Evolutionary conservation across 2,113 vertebrate genomes (phyloP), one percentile per base, ranked within the genome.

Genomic region (Saguinus midas): DNA sequence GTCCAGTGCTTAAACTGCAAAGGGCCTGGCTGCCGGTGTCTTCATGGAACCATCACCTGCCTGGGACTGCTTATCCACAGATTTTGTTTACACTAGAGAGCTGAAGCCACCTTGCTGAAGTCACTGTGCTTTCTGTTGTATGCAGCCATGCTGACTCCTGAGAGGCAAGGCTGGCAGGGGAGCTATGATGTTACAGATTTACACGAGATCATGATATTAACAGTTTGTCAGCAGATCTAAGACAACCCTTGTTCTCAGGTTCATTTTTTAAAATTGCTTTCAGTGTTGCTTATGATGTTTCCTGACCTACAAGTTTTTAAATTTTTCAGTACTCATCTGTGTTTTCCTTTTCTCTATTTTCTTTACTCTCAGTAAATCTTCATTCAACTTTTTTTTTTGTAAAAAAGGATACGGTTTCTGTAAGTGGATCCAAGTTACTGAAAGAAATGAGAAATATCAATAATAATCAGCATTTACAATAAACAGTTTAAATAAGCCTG

Each of bases 381-480:
- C 85, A 64, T 78, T 70, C 76, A 95, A 70, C 43, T 12, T 58
- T 93, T 73, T 86, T 29, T 29, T 27, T 29, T 32, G 12, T 9
- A 64, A 55, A 29, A 89, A 99, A 99, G 99, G 99, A 99, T 99
- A 99, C 99, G 55, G 99, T 99, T 98, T 99, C 99, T 94, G 99
- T 99, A 97, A 99, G 97, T 50, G 99, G 99, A 97, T 99, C 99
- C 99, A 99, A 97, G 97, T 99, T 99, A 97, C 99, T 99, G 98
- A 81, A 96, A 97, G 66, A 97, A 55, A 97, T 6, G 14, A 97
- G 79, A 96, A 82, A 97, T 45, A 68, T 90, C 87, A 97, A 68
- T 35, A 96, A 40, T 92, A 48, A 84, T 93, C 23, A 90, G 7
- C 43, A 3, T 86, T 95, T 80, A 94, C 25, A 95, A 87, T 80